Evolutionary conservation across 2,113 vertebrate species (phyloP).

Genomic region (Propithecus coquereli): DNA sequence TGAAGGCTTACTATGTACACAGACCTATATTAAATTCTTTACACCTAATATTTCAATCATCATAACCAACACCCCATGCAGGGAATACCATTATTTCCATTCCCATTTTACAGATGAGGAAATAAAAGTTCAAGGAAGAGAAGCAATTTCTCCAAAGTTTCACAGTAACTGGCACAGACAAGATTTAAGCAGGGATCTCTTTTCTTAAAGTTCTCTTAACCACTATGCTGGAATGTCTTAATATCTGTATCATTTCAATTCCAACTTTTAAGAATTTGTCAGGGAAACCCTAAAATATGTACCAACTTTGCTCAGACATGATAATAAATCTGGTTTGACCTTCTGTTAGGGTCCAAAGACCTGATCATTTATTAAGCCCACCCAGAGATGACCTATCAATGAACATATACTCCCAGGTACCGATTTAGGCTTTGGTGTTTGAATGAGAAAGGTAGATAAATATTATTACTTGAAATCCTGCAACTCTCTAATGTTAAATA

Average conservation of each 20-base stretch:
- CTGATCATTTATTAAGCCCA: neutral
- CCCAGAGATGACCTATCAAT: neutral
- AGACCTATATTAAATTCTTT: neutral
- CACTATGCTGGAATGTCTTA: neutral
- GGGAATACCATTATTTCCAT: neutral
- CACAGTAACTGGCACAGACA: neutral
- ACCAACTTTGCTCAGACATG: neutral
- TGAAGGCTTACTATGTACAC: neutral
- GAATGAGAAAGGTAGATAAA: constrained; percentile 39
- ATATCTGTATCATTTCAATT: neutral
- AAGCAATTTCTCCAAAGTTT: neutral
- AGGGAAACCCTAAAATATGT: neutral
- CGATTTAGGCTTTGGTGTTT: neutral
- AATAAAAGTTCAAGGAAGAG: neutral
- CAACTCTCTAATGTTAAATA: constrained; percentile 33
- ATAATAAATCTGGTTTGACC: neutral
- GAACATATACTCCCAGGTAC: neutral
- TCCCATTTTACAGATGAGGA: neutral
- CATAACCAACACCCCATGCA: neutral
- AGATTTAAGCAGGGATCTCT: neutral
- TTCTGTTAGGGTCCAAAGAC: neutral
- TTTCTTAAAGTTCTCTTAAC: neutral
- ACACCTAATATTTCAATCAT: neutral
- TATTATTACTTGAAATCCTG: constrained; percentile 7
- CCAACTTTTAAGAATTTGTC: neutral